Percentiles rank a stretch among this genome's conserved stretches.
Evolutionary conservation across 2,113 vertebrate species (phyloP).

Genomic region (Meleagris gallopavo): DNA sequence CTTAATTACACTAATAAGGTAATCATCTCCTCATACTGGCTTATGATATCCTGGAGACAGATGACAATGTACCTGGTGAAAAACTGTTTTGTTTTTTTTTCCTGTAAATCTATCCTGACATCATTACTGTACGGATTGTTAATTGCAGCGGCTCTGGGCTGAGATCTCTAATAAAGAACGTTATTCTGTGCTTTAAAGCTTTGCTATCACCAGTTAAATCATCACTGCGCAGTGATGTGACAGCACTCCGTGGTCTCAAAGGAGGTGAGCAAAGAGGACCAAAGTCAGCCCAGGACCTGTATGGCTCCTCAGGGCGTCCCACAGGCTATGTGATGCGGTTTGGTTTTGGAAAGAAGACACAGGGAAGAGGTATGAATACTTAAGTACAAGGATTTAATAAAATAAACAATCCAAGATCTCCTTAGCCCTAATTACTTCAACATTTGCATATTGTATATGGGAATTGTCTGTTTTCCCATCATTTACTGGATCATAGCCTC

Average conservation of each 20-base stretch:
- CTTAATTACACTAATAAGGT: neutral
- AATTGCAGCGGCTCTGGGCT: neutral
- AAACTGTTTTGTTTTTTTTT: neutral
- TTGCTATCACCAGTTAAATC: neutral
- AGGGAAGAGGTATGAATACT: neutral
- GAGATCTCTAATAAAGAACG: neutral
- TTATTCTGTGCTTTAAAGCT: neutral
- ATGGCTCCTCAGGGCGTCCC: too few species aligned
- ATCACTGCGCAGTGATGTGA: rapidly evolving
- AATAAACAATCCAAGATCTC: neutral
- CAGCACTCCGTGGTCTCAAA: neutral
- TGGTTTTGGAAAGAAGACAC: neutral
- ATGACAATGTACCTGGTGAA: neutral
- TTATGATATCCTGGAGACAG: neutral
- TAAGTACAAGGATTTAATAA: neutral
- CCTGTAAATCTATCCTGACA: neutral
- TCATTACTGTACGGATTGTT: neutral
- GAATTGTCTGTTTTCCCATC: neutral
- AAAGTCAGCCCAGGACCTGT: neutral
- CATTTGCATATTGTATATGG: neutral
- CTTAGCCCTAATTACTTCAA: neutral
- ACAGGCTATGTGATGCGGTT: rapidly evolving
- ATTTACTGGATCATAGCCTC: rapidly evolving
- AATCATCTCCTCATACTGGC: neutral
- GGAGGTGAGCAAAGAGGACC: too few species aligned